These are phyloP conservation scores for Percopsis omiscomaycus DNA, from an alignment of 2,797 vertebrate genomes.

Conservation along the genomic window DNA sequence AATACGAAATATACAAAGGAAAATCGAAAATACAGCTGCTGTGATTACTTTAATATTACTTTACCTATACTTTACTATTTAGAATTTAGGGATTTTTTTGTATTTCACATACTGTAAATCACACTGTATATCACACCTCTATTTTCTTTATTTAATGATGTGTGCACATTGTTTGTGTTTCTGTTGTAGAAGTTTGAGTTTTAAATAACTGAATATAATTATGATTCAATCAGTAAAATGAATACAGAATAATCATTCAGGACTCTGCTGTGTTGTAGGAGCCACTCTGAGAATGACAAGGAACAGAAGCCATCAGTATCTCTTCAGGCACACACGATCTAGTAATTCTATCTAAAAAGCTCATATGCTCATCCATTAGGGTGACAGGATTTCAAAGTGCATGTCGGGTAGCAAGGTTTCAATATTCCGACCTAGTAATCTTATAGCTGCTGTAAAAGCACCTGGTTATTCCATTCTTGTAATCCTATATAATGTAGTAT, in stretches of 20 bases:
- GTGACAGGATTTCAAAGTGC: slow-evolving; percentile 67
- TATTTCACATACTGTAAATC: too few relatives aligned
- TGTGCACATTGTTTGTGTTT: too few relatives aligned
- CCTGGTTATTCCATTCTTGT: slow-evolving; percentile 62
- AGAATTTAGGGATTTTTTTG: too few relatives aligned
- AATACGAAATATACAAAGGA: too few relatives aligned
- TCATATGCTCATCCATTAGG: slow-evolving; percentile 54
- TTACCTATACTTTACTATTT: too few relatives aligned
- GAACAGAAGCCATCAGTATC: slow-evolving; percentile 28
- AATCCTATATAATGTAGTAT: slow-evolving; percentile 63
- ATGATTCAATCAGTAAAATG: too few relatives aligned
- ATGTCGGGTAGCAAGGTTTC: slow-evolving; percentile 58
- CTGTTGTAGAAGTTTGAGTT: too few relatives aligned
- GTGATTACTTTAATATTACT: too few relatives aligned
- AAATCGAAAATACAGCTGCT: too few relatives aligned
- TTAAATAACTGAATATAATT: neutral
- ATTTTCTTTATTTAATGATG: too few relatives aligned
- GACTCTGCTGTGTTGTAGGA: neutral
- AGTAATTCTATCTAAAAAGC: slow-evolving; percentile 63
- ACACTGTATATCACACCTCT: too few relatives aligned
- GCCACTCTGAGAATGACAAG: slow-evolving; percentile 26
- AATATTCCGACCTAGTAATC: slow-evolving; percentile 66
- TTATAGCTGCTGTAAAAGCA: slow-evolving; percentile 58
- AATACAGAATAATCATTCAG: neutral
- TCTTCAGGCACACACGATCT: slow-evolving; percentile 47